Evolutionary conservation across 2,797 vertebrate genomes (phyloP), one percentile per base, ranked within the genome.

Genomic region (Mionectes olivaceus): DNA sequence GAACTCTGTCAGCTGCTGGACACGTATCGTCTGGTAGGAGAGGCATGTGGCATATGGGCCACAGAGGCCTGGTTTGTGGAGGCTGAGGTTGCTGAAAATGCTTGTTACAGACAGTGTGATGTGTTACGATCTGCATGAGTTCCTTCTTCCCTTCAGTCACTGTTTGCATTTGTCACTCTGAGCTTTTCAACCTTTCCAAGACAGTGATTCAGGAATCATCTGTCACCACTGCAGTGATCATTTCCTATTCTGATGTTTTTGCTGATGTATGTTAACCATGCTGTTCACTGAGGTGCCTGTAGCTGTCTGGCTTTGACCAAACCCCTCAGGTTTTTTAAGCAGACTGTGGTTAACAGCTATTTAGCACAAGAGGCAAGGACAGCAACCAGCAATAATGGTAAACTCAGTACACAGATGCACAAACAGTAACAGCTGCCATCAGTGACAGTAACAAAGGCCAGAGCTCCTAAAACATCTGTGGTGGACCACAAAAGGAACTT

Each of bases 1-100:
- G 52, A 70, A 27, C 73, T 86, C 37, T 79, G 17, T 92, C 91
- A 94, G 82, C 79, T 94, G 87, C 76, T 92, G 68, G 49, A 77
- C 82, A 71, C 35, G 39, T 47, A 44, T 94, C 63, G 89, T 87
- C 83, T 89, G 81, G 27, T 77, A 56, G 68, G 71, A 77, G 64
- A 77, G 33, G 28, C 81, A 50, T 52, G n/a, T 69, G 71, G 44
- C 33, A 27, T 43, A 11, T 39, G 56, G 50, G 33, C 53, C 77
- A 9, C 53, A 64, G 41, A 57, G 49, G 7, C 28, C 19, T 57
- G 24, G 18, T 76, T 93, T 1, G 0, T 23, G 59, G 78, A 55
- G 67, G 11, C 10, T 41, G 74, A 79, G 35, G 55, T 65, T 90
- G 28, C 59, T 93, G 67, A 67, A 74, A 90, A 67, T 67, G 46